These are phyloP conservation scores for Adelognathus sp. DNA, from an alignment of 2,888 invertebrate species.

Conservation along the genomic window DNA sequence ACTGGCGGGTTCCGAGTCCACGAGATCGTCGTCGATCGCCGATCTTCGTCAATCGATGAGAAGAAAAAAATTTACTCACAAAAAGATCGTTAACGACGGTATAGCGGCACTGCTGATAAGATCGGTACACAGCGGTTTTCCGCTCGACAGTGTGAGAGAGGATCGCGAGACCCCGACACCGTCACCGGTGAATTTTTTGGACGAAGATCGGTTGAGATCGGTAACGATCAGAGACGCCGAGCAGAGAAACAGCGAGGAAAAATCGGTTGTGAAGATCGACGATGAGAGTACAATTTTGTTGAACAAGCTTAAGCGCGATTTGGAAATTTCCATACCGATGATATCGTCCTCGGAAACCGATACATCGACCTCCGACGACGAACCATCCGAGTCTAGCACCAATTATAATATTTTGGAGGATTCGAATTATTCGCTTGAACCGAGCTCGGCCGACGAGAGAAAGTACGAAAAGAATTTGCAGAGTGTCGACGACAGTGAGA, in stretches of 20 bases:
- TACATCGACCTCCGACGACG: slow-evolving; percentile 72
- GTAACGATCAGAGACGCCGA: neutral
- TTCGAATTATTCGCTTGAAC: slow-evolving; percentile 66
- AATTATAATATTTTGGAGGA: slow-evolving; percentile 77
- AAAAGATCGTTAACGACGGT: slow-evolving; percentile 82
- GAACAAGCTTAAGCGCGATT: neutral
- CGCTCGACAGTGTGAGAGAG: slow-evolving; percentile 75
- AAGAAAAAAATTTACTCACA: slow-evolving; percentile 68
- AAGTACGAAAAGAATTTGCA: neutral
- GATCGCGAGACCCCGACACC: slow-evolving; percentile 73
- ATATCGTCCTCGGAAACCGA: slow-evolving; percentile 76
- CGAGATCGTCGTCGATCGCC: slow-evolving; percentile 66
- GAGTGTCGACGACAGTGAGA: neutral
- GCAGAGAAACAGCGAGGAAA: neutral
- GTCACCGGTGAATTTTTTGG: slow-evolving; percentile 70
- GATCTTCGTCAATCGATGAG: slow-evolving; percentile 65
- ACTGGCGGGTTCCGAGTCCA: slow-evolving; percentile 67
- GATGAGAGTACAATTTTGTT: slow-evolving; percentile 7
- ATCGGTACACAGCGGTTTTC: slow-evolving; percentile 81
- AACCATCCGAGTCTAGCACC: slow-evolving; percentile 74
- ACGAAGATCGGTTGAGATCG: slow-evolving; percentile 39
- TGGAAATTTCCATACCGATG: slow-evolving; percentile 68
- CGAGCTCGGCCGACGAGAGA: slow-evolving; percentile 13
- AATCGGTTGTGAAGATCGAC: neutral
- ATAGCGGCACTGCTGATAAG: slow-evolving; percentile 87